Conservation (phyloP, 1,140 invertebrate species). For the Bombus confusus region DNA sequence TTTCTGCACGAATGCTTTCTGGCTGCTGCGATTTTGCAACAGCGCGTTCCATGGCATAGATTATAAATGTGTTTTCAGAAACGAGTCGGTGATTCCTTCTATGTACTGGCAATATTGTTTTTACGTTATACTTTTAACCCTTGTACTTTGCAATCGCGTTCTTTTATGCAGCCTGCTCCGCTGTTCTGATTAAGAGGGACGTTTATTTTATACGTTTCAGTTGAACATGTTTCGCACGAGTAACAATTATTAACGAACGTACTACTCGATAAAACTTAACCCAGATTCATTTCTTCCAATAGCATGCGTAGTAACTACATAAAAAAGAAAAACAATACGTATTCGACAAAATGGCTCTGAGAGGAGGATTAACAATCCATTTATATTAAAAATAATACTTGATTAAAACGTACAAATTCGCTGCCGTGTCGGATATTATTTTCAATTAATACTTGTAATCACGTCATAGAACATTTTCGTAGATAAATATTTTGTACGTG, state of each 20-base stretch:
- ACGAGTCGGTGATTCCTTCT: not conserved
- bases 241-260: not conserved
- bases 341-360: not conserved
- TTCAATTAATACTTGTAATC: too few relatives aligned
- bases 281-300: not conserved
- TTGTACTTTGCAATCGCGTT: not conserved
- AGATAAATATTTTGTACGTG: too few relatives aligned
- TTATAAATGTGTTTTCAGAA: constrained; percentile 34
- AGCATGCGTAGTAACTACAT: not conserved
- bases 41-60: not conserved
- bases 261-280: not conserved
- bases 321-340: not conserved
- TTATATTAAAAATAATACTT: too few relatives aligned
- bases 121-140: not conserved
- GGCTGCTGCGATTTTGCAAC: constrained; percentile 49
- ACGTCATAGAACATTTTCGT: too few relatives aligned
- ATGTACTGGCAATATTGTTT: not conserved
- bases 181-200: not conserved
- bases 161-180: not conserved
- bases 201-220: not conserved
- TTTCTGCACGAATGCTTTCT: constrained; percentile 53
- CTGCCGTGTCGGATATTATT: too few relatives aligned
- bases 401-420: too few relatives aligned
- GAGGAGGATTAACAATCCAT: too few relatives aligned
- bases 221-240: not conserved